Evolutionary conservation across 1,140 invertebrate species (phyloP), one percentile per base, ranked within the genome.

Genomic region (Varroa destructor): DNA sequence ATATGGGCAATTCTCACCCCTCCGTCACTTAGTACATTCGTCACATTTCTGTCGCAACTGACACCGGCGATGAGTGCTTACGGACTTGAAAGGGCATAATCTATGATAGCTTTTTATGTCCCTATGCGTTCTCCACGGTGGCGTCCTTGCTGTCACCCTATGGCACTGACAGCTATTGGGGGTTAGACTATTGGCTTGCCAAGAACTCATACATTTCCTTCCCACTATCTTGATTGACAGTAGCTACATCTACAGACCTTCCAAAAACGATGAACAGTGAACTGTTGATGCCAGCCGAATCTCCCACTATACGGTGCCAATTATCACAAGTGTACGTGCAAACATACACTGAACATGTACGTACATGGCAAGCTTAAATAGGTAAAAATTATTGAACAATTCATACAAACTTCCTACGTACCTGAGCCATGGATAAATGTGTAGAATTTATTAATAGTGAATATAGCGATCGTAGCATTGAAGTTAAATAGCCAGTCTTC

Each of bases 21-120:
- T 81, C 81, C 72, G 73, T 73, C 36, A 76, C 82, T 25, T 2
- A 71, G 81, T 81, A 83, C 73, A 81, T 93, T 74, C 93, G 94
- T 14, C 94, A 94, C 6, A 78, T 87, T 73, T 83, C 83, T 8
- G 84, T 86, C 78, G 94, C 92, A 72, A 97, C 98, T 78, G 93
- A 98, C 84, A 95, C 95, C 72, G 85, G 86, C 12, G 85, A 86
- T 72, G 79, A 84, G 70, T 82, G 85, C 3, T 89, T 97, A 82
- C 86, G 6, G 37, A 71, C 54, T 54, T 71, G 4, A 2, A 64
- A 46, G 10, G 12, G 37, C 71, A 73, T 73, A 46, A 79, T 84
- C 42, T 84, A 84, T 76, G 77, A 81, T 73, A 73, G 74, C 36
- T 71, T 72, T 10, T 73, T 78, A 64, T 84, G 84, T 75, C 78